phyloP scores from a whole-genome alignment of 2,888 invertebrate species.

The Acrobasis suavella region DNA sequence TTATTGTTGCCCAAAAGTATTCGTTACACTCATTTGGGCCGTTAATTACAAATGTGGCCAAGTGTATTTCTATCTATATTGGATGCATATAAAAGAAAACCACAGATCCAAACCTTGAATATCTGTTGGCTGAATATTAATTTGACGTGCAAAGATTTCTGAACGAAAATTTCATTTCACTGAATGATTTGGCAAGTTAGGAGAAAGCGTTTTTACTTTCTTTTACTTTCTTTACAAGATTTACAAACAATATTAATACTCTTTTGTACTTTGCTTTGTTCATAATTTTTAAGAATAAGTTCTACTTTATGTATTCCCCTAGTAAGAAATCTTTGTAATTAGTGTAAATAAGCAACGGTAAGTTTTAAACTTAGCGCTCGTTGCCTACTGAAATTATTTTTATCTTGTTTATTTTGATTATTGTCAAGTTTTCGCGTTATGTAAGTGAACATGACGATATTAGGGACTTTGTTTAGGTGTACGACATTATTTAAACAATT shows the following conservation, averaged over 20 bases:
- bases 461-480: slow-evolving; percentile 50
- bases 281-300: background rate
- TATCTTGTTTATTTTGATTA: slow-evolving; percentile 53
- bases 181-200: slow-evolving; percentile 64
- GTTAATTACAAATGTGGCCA: too few species aligned
- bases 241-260: slow-evolving; percentile 35
- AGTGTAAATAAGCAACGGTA: slow-evolving; percentile 32
- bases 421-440: slow-evolving; percentile 57
- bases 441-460: slow-evolving; percentile 61
- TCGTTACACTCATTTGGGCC: too few species aligned
- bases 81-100: too few species aligned
- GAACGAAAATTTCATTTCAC: slow-evolving; percentile 34
- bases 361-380: slow-evolving; percentile 49
- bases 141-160: slow-evolving; percentile 17
- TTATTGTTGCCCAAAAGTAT: too few species aligned
- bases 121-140: background rate
- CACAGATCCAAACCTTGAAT: too few species aligned
- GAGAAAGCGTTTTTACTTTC: slow-evolving; percentile 34
- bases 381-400: slow-evolving; percentile 30
- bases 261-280: background rate
- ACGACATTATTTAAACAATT: slow-evolving; percentile 44
- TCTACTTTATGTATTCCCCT: slow-evolving; percentile 3
- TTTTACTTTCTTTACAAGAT: slow-evolving; percentile 34
- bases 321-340: background rate
- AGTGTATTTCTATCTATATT: too few species aligned